Evolutionary conservation across 2,113 vertebrate species (phyloP), one percentile per base, ranked within the genome.

Genomic region (Sinocyclocheilus anshuiensis): DNA sequence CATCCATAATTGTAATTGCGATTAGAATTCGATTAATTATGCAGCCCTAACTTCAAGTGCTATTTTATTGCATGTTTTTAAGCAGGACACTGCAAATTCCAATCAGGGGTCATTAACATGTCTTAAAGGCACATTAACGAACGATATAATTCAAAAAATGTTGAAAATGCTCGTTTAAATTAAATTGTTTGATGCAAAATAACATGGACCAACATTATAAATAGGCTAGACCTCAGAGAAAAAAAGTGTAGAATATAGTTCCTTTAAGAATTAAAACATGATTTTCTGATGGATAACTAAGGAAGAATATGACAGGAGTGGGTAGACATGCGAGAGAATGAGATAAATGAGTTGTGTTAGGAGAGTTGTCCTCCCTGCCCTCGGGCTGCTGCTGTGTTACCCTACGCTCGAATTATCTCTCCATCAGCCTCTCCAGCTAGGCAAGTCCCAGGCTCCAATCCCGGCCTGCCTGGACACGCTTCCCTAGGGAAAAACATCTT

Each of bases 381-480:
- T 77, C 75, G 22, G 84, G 86, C 88, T 57, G 69, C 75, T 29
- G 42, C 18, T 7, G 80, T 91, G 84, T 90, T 84, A 78, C 77
- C 87, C 88, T 89, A 85, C 61, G 89, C 88, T 91, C 88, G 12
- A 67, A 82, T 71, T 83, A 45, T 90, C 89, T 89, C 89, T 81
- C 88, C 89, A 90, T 92, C 89, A 92, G 88, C 79, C 87, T 86
- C 78, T 67, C 1, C 24, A 82, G 88, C 69, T 79, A 93, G 87
- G 90, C 89, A 71, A 81, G 77, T 87, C 92, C 79, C 88, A 74
- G 92, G 91, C 92, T 88, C 90, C 86, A 59, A 0, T 42, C 77
- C 16, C 24, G 4, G 80, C 89, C 88, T 92, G 89, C 90, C 89
- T 88, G 89, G 91, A 92, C 91, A 92, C 33, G 88, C 84, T 77